These are phyloP conservation scores for Lydus trimaculatus DNA, from an alignment of 2,888 invertebrate genomes.

Conservation along the genomic window DNA sequence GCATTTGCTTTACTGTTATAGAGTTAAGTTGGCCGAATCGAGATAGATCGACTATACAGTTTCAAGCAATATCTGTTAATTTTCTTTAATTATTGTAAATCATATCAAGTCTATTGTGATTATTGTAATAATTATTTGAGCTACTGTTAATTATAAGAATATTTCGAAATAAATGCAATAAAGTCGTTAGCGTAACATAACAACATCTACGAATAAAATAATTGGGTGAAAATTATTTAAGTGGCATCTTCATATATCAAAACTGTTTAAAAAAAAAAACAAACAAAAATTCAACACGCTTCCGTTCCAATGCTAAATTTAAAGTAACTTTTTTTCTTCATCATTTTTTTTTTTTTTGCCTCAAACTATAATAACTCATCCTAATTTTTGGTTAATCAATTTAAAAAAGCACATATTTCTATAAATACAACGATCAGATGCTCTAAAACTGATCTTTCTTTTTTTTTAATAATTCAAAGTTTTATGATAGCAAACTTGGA, in stretches of 20 bases:
- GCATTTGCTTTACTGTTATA: too few species aligned
- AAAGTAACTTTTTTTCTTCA: background rate
- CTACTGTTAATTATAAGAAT: background rate
- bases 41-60: too few species aligned
- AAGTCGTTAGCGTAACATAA: background rate
- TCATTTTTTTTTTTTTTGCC: background rate
- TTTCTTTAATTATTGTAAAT: too few species aligned
- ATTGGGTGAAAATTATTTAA: slow-evolving; percentile 3
- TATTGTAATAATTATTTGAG: background rate
- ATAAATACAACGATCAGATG: too few species aligned
- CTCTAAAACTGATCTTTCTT: too few species aligned
- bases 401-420: background rate
- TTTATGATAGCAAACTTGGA: background rate
- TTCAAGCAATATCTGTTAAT: background rate
- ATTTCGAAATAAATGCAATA: background rate
- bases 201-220: background rate
- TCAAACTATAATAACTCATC: background rate
- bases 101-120: background rate
- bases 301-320: slow-evolving; percentile 8
- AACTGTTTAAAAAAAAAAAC: background rate
- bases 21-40: too few species aligned
- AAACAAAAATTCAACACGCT: background rate
- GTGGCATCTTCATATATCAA: background rate
- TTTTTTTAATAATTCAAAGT: background rate
- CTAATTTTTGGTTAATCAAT: background rate